A percentile compares a stretch with the other conserved stretches of the same genome.
phyloP scores from a whole-genome alignment of 2,113 vertebrate genomes.

The Martes martes region DNA sequence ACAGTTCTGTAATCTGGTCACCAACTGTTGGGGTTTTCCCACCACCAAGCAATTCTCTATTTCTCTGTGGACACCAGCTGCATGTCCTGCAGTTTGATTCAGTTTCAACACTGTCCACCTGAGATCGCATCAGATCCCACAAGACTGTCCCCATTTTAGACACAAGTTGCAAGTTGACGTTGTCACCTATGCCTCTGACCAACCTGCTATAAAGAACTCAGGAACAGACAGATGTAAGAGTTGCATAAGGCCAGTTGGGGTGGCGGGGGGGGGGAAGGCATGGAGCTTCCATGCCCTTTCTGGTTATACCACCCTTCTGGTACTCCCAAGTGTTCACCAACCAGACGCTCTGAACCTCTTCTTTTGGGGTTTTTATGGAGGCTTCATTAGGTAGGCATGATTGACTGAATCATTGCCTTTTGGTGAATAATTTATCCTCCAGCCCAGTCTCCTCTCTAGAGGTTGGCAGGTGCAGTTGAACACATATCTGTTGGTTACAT shows the following conservation, averaged over 20 bases:
- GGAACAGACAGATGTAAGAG: neutral
- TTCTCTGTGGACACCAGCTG: neutral
- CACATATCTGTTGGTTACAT: neutral
- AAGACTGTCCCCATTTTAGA: neutral
- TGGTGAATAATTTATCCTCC: neutral
- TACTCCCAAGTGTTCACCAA: neutral
- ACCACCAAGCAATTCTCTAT: neutral
- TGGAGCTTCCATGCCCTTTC: neutral
- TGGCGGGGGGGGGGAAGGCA: accelerated
- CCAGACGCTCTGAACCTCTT: neutral
- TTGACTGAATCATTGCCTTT: neutral
- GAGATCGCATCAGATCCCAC: neutral
- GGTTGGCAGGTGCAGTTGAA: neutral
- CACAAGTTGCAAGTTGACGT: neutral
- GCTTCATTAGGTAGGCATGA: neutral
- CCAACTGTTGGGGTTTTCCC: neutral
- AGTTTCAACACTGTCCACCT: neutral
- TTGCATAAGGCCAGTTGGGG: neutral
- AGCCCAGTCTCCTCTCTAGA: neutral
- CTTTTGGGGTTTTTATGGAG: neutral
- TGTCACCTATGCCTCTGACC: neutral
- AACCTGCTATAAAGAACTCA: neutral
- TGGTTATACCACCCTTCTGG: neutral
- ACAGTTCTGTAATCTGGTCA: neutral
- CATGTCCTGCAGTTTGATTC: neutral